Conservation (phyloP, 2,113 vertebrate genomes). For the Rhinoderma darwinii region DNA sequence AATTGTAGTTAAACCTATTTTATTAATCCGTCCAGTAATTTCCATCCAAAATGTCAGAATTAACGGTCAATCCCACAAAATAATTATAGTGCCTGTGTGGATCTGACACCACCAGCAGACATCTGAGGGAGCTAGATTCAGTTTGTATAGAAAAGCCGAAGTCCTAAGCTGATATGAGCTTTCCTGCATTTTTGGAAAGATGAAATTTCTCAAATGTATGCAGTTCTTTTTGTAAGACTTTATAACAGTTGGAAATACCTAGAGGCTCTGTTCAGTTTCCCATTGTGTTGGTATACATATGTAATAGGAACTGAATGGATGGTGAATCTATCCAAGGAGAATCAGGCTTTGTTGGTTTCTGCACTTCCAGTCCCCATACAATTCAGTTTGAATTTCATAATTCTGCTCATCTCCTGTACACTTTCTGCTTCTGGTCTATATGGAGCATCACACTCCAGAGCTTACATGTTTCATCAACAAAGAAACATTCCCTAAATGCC, state of each 20-base stretch:
- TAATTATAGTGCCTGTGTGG: too few species aligned
- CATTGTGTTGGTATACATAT: slow-evolving; percentile 33
- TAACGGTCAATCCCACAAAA: too few species aligned
- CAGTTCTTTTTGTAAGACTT: slow-evolving; percentile 37
- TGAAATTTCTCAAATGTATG: not conserved
- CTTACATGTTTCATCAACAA: slow-evolving; percentile 37
- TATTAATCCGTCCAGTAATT: too few species aligned
- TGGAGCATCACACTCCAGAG: slow-evolving; percentile 37
- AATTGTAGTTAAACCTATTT: too few species aligned
- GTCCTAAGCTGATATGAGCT: too few species aligned
- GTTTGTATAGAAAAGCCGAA: too few species aligned
- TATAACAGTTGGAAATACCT: slow-evolving; percentile 31
- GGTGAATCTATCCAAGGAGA: slow-evolving; percentile 39
- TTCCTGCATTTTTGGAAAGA: slow-evolving; percentile 10
- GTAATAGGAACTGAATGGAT: slow-evolving; percentile 30
- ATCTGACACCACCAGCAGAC: too few species aligned
- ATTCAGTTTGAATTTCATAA: slow-evolving; percentile 25
- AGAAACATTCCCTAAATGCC: slow-evolving; percentile 39
- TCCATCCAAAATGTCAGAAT: too few species aligned
- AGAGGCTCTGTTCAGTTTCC: slow-evolving; percentile 6
- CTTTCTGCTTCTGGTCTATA: slow-evolving; percentile 19
- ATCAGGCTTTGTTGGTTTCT: slow-evolving; percentile 42
- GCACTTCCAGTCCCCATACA: slow-evolving; percentile 35
- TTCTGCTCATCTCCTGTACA: slow-evolving; percentile 19
- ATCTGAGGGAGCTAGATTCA: too few species aligned